Evolutionary conservation across 1,140 invertebrate species (phyloP), one percentile per base, ranked within the genome.

Genomic region (Ceratoteleas bidentatus): DNA sequence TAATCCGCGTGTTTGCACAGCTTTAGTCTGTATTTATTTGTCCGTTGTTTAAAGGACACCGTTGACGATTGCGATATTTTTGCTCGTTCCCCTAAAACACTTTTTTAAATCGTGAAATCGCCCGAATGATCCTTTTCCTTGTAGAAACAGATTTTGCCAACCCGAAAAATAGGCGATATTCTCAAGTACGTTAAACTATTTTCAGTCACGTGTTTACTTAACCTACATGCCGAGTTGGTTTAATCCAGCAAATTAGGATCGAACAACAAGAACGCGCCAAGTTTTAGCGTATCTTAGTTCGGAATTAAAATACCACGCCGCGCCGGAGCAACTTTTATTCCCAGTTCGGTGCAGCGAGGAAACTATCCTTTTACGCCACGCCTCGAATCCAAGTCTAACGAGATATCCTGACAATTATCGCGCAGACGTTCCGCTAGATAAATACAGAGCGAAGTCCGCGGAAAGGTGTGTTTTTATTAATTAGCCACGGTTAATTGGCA

Each of bases 211-310:
- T 79, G 76, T 73, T 66, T 73, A 79, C 56, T 66, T 65, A 79
- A 79, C 76, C 61, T 61, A 72, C 32, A 79, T 72, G 53, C 54
- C 14, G 36, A 77, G 58, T 36, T 57, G 49, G 57, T 58, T 65
- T 78, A 53, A 57, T 58, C 53, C 66, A 50, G 61, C 49, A 72
- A 72, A 66, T 79, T 79, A 65, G 66, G 68, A 79, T 79, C 47
- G 61, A 72, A 72, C 47, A 58, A 60, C 10, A 38, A 60, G 60
- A 56, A 65, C 33, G 15, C 40, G 16, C 45, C 15, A 60, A 66
- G 73, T 68, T 76, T 76, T 54, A 76, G 34, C 73, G 49, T 57
- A 68, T 53, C 49, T 68, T 68, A 68, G 62, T 61, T 75, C 38
- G 56, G 40, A 76, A 76, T 77, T 68, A 77, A 77, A 77, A 68